Percentiles rank a stretch among this genome's conserved stretches.
Evolutionary conservation across 1,140 invertebrate genomes (phyloP).

Genomic region (Drosophila baimaii): DNA sequence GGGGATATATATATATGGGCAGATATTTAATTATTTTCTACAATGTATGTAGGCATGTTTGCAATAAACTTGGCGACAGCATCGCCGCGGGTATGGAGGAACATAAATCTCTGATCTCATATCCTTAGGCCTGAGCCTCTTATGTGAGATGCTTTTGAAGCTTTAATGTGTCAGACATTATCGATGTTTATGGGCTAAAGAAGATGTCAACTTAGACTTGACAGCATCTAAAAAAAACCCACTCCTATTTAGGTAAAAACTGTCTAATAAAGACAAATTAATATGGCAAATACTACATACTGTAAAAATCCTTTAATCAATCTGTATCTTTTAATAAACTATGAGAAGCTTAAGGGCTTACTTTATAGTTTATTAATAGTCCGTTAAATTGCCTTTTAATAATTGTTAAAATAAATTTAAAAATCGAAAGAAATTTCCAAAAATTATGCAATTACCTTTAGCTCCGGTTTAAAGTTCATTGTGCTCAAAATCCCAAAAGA

Average conservation of each 20-base stretch:
- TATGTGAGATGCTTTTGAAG: background rate
- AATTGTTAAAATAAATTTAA: background rate
- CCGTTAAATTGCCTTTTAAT: background rate
- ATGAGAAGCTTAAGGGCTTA: no score
- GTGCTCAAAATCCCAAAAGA: conserved; percentile 54
- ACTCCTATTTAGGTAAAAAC: background rate
- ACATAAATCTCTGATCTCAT: conserved; percentile 20
- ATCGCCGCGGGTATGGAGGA: background rate
- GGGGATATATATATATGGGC: conserved; percentile 57
- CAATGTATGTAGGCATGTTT: conserved; percentile 44
- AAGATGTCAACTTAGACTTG: conserved; percentile 5
- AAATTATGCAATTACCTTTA: conserved; percentile 1
- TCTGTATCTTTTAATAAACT: no score
- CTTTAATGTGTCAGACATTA: conserved; percentile 5
- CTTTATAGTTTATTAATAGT: no score
- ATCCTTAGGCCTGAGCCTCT: background rate
- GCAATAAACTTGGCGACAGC: conserved; percentile 17
- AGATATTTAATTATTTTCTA: conserved; percentile 63
- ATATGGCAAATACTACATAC: background rate
- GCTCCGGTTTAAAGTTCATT: conserved; percentile 51
- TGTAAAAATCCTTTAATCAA: background rate
- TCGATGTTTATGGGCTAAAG: background rate
- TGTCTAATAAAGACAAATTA: background rate
- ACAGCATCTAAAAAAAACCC: background rate
- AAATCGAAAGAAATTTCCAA: background rate